phyloP scores from a whole-genome alignment of 2,113 vertebrate species.

The Oreochromis spilurus region DNA sequence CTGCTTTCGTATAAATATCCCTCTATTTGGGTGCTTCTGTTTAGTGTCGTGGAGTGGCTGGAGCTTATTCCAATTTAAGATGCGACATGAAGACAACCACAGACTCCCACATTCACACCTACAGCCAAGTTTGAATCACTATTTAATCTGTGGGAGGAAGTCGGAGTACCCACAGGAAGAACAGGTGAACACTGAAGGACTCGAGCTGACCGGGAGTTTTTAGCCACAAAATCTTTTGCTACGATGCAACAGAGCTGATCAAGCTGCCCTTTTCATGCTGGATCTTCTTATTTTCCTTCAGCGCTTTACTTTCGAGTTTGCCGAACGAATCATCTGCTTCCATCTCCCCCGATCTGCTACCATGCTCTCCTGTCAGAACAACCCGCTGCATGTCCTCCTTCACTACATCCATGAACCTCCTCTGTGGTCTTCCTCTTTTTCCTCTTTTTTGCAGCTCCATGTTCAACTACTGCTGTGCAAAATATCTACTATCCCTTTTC shows the following conservation, averaged over 20 bases:
- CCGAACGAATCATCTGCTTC: not conserved
- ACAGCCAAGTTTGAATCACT: not conserved
- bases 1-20: not conserved
- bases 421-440: not conserved
- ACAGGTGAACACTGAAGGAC: not conserved
- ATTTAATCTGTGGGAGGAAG: not conserved
- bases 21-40: not conserved
- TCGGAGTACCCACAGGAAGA: accelerated
- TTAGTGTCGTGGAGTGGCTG: not conserved
- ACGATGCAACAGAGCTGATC: not conserved
- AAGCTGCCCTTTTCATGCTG: not conserved
- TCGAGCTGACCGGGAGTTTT: accelerated
- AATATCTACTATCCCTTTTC: not conserved
- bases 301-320: accelerated
- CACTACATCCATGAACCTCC: not conserved
- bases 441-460: not conserved
- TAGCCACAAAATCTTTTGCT: not conserved
- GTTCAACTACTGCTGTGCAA: not conserved
- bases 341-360: not conserved
- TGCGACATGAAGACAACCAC: not conserved
- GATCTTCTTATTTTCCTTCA: not conserved
- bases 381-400: not conserved
- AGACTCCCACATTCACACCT: not conserved
- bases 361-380: not conserved
- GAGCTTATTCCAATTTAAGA: not conserved